A percentile compares a stretch with the other conserved stretches of the same genome.
These are phyloP conservation scores for Thunnus maccoyii DNA, from an alignment of 2,113 vertebrate genomes.

Conservation along the genomic window DNA sequence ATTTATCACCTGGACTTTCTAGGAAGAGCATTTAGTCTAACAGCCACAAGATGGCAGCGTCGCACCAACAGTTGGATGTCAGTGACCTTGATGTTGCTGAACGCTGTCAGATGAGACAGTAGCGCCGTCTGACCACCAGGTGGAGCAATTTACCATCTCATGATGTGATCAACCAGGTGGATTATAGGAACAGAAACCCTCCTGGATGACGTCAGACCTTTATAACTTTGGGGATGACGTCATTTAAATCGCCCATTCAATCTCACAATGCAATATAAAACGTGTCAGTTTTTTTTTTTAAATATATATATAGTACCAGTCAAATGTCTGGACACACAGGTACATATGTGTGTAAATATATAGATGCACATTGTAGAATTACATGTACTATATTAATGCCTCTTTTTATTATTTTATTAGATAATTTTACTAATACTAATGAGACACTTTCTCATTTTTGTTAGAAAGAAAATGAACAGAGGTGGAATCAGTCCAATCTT, in stretches of 20 bases:
- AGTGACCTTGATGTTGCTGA: rapidly evolving
- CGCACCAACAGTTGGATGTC: neutral
- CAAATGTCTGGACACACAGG: too few species aligned
- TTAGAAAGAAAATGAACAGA: too few species aligned
- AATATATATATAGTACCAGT: too few species aligned
- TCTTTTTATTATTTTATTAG: too few species aligned
- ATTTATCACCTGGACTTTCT: neutral
- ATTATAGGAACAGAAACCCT: neutral
- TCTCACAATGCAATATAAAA: slow-evolving; percentile 15
- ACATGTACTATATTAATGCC: neutral
- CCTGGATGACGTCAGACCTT: slow-evolving; percentile 27
- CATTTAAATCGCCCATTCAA: neutral
- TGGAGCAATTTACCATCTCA: neutral
- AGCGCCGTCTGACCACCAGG: slow-evolving; percentile 28
- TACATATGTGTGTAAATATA: neutral
- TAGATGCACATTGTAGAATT: neutral
- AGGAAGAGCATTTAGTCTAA: neutral
- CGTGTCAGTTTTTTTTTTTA: neutral
- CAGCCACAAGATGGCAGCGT: slow-evolving; percentile 28
- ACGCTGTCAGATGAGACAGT: neutral
- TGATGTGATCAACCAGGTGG: neutral
- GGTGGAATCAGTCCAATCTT: too few species aligned
- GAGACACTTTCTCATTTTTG: too few species aligned
- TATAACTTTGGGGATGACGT: slow-evolving; percentile 8
- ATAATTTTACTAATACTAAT: too few species aligned